phyloP scores from a whole-genome alignment of 2,797 vertebrate genomes.

The Myiotriccus ornatus region DNA sequence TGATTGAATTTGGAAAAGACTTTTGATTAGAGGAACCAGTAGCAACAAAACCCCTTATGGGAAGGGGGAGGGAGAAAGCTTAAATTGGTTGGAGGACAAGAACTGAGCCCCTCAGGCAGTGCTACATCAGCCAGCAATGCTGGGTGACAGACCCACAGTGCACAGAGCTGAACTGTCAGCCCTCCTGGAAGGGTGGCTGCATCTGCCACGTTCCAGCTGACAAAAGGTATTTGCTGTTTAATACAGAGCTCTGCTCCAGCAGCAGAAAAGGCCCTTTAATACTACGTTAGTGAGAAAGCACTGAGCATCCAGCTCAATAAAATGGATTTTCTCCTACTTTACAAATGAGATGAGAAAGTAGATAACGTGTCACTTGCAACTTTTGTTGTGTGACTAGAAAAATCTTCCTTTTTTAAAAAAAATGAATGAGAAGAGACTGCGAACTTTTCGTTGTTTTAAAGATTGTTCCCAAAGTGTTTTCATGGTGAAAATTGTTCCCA shows the following conservation, averaged over 20 bases:
- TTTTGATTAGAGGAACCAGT: neutral
- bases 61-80: neutral
- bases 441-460: slow-evolving; percentile 3
- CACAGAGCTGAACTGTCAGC: neutral
- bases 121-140: neutral
- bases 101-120: neutral
- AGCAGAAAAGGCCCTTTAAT: slow-evolving; percentile 44
- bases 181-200: neutral
- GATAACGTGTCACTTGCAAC: slow-evolving; percentile 50
- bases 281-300: slow-evolving; percentile 39
- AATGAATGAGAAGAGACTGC: neutral
- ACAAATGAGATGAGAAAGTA: slow-evolving; percentile 51
- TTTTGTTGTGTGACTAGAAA: slow-evolving; percentile 40
- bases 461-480: neutral
- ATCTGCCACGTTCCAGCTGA: slow-evolving; percentile 1
- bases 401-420: neutral
- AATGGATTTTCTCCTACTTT: slow-evolving; percentile 49
- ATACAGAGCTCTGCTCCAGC: slow-evolving; percentile 41
- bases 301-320: slow-evolving; percentile 44
- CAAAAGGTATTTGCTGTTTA: slow-evolving; percentile 50
- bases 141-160: neutral
- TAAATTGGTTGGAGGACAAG: neutral
- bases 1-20: neutral
- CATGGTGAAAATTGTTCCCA: neutral
- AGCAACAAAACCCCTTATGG: neutral